phyloP scores from a whole-genome alignment of 1,140 invertebrate genomes.

The Musca domestica region DNA sequence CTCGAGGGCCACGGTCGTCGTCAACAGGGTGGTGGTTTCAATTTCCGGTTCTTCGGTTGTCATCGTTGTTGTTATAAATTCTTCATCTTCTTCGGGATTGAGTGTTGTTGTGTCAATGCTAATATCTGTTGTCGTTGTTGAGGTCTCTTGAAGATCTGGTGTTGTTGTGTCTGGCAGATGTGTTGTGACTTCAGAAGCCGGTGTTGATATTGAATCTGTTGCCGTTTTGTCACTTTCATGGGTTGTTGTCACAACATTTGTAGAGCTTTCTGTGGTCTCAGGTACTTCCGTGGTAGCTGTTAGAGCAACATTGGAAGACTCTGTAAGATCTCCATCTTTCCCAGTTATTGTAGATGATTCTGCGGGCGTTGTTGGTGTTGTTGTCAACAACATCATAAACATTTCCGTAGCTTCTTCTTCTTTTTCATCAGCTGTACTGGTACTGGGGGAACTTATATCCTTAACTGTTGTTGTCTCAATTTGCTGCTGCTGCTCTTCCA shows the following conservation, averaged over 20 bases:
- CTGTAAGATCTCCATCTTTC: no score
- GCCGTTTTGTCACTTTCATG: no score
- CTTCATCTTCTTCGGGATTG: not conserved
- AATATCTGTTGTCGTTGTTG: not conserved
- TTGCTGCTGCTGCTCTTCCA: slow-evolving; percentile 11
- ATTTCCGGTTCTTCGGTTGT: slow-evolving; percentile 15
- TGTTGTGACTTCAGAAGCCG: not conserved
- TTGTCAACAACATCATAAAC: not conserved
- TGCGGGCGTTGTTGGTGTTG: not conserved
- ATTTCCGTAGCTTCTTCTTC: not conserved
- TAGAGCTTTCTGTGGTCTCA: no score
- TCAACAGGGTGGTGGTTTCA: slow-evolving; percentile 4
- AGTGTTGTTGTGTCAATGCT: slow-evolving; percentile 1
- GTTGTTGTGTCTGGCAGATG: not conserved
- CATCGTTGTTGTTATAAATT: slow-evolving; percentile 17
- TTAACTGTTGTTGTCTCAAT: not conserved
- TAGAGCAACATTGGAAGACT: no score
- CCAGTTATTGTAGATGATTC: not conserved
- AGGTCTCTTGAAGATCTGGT: slow-evolving; percentile 16
- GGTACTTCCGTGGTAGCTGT: no score
- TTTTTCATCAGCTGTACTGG: not conserved
- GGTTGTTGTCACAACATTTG: no score
- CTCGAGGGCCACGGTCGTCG: slow-evolving; percentile 20
- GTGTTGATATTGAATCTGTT: not conserved
- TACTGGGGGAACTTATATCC: not conserved